Base-by-base conservation (phyloP, 2,797 vertebrate genomes). In the Sitta carolinensis region DNA sequence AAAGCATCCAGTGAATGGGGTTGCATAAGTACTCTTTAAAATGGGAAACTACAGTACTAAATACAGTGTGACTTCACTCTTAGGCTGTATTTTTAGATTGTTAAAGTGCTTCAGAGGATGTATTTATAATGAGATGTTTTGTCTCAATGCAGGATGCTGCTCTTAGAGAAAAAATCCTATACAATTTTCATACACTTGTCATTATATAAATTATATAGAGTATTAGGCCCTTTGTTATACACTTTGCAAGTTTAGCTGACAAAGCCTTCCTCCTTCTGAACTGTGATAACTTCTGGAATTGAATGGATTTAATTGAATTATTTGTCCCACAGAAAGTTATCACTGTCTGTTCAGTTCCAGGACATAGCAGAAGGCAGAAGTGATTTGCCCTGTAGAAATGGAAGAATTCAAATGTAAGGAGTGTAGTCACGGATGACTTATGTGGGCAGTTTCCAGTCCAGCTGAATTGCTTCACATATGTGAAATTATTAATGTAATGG, bases 381-480 rank as follows among this genome's bases (percentile, higher is more conserved):
- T 38, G 36, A 80, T 82, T 90, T 79, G 26, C 52, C 51, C 63
- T 43, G 36, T 23, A 68, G 69, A 82, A 73, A 68, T 45, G 18
- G 36, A 62, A 92, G 77, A 92, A 57, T 87, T 86, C 84, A 61
- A 76, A 23, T 89, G 16, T 34, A 92, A 91, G 72, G 52, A 51
- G 20, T 50, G 13, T 76, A 87, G 91, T 84, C 82, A 32, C 66
- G 78, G 66, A 50, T 90, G 47, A 57, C 34, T 91, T 87, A n/a
- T 40, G 16, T 40, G 72, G 59, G 73, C 77, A 57, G 54, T 68
- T 95, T 97, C 86, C 55, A 88, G 52, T 82, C 70, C 78, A 84
- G 70, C 81, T 85, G 87, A 93, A 95, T 88, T 95, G 93, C 89
- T 96, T 94, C 87, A 85, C 80, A 57, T 74, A 77, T 61, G 74